Evolutionary conservation across 2,113 vertebrate genomes (phyloP).

Genomic region (Bothrops jararaca): DNA sequence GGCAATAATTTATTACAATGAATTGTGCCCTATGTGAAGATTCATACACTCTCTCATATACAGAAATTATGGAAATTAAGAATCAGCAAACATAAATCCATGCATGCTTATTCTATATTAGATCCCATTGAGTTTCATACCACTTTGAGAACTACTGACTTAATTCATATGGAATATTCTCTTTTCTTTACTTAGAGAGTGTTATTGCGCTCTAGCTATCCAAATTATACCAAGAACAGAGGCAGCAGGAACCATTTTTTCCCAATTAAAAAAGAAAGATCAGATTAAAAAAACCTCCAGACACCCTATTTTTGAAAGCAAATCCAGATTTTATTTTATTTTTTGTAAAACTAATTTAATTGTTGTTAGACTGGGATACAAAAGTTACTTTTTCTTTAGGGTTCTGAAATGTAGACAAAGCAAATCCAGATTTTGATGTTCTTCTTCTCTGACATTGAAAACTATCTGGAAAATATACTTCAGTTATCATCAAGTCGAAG

Average conservation of each 20-base stretch:
- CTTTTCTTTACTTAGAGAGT: not conserved
- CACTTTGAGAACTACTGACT: not conserved
- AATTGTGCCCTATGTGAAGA: not conserved
- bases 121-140: not conserved
- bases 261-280: not conserved
- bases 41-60: not conserved
- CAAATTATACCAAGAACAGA: not conserved
- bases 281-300: not conserved
- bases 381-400: too few relatives aligned
- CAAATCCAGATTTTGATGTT: not conserved
- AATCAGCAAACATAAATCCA: not conserved
- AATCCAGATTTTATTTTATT: not conserved
- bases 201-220: not conserved
- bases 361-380: too few relatives aligned
- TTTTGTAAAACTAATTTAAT: too few relatives aligned
- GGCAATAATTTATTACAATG: not conserved
- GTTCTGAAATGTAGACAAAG: too few relatives aligned
- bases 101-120: not conserved
- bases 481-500: not conserved
- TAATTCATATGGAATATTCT: not conserved
- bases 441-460: not conserved
- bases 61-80: not conserved
- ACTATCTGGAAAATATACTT: not conserved
- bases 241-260: not conserved
- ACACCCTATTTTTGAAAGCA: not conserved